Percentiles rank a stretch among this genome's conserved stretches.
Evolutionary conservation across 2,888 invertebrate species (phyloP).

Genomic region (Platycheirus albimanus): DNA sequence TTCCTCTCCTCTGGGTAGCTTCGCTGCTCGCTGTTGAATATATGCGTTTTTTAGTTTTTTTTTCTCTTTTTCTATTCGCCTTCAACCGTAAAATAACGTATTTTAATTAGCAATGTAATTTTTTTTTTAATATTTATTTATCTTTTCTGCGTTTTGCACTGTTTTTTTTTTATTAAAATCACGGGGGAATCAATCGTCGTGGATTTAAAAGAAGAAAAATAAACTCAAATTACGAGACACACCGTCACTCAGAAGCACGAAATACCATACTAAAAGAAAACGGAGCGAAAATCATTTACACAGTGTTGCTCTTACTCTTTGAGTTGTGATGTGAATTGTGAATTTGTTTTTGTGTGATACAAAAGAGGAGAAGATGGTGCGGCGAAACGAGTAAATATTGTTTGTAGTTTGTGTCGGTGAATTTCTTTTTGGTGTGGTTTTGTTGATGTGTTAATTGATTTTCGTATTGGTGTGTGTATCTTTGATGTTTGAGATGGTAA

Average conservation of each 20-base stretch:
- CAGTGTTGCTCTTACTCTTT: not conserved
- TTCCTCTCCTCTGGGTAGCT: slow-evolving; percentile 19
- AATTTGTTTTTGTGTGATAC: too few relatives aligned
- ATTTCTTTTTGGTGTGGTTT: not conserved
- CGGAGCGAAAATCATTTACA: slow-evolving; percentile 38
- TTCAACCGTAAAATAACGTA: slow-evolving; percentile 3
- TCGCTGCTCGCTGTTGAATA: slow-evolving; percentile 19
- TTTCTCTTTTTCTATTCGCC: not conserved
- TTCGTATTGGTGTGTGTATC: slow-evolving; percentile 28
- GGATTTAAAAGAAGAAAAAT: slow-evolving; percentile 34
- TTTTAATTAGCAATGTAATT: not conserved
- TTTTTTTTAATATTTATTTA: not conserved
- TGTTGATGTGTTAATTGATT: slow-evolving; percentile 11
- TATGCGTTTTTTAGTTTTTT: slow-evolving; percentile 27
- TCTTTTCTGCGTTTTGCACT: slow-evolving; percentile 35
- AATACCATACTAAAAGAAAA: slow-evolving; percentile 65
- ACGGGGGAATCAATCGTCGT: slow-evolving; percentile 21
- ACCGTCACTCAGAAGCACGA: slow-evolving; percentile 64
- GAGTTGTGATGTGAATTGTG: not conserved
- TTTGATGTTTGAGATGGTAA: slow-evolving; percentile 23
- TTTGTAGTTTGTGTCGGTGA: slow-evolving; percentile 9
- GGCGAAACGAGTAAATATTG: slow-evolving; percentile 50
- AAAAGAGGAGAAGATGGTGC: slow-evolving; percentile 23
- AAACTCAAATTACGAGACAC: slow-evolving; percentile 43
- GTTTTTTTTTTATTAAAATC: slow-evolving; percentile 24